Evolutionary conservation across 2,888 invertebrate genomes (phyloP).

Genomic region (Allolobophora icterica): DNA sequence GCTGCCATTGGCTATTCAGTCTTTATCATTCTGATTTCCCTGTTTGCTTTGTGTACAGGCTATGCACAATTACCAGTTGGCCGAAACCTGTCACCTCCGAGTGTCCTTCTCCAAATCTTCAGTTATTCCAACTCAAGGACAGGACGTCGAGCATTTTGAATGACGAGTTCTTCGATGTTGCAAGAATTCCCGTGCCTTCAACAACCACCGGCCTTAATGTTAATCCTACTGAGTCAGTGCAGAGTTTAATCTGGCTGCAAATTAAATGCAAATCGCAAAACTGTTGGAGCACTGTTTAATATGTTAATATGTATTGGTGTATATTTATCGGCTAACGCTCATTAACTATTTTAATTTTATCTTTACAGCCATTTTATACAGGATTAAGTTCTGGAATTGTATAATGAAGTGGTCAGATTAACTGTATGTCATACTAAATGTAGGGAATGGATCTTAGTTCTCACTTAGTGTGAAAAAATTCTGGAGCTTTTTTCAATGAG

Average conservation of each 20-base stretch:
- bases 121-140: constrained; percentile 50
- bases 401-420: no score
- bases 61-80: constrained; percentile 99
- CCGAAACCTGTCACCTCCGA: constrained; percentile 96
- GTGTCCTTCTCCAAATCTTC: constrained; percentile 93
- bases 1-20: background rate
- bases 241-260: background rate
- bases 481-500: background rate
- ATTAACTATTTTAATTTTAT: background rate
- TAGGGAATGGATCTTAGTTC: background rate
- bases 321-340: background rate
- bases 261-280: background rate
- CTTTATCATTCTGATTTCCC: background rate
- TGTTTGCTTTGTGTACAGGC: constrained; percentile 70
- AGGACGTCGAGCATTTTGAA: background rate
- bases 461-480: background rate
- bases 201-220: constrained; percentile 4
- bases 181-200: constrained; percentile 2
- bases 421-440: background rate
- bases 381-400: background rate
- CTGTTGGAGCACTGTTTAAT: background rate
- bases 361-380: background rate
- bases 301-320: background rate
- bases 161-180: background rate
- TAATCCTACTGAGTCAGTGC: constrained; percentile 17